A percentile compares a stretch with the other conserved stretches of the same genome.
phyloP scores from a whole-genome alignment of 2,113 vertebrate genomes.

The Fulmarus glacialis region DNA sequence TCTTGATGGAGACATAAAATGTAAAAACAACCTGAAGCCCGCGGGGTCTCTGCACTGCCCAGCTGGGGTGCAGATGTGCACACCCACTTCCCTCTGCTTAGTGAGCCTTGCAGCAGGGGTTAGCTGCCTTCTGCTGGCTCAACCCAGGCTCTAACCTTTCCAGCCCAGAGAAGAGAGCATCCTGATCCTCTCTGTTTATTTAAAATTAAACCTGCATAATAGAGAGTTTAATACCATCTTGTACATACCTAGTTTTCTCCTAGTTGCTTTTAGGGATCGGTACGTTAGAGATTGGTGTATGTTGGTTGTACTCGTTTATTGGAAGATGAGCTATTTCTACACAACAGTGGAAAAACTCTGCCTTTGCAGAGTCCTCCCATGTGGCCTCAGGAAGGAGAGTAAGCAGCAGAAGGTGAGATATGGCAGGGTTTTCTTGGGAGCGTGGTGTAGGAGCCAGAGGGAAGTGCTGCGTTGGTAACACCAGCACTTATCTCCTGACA shows the following conservation, averaged over 20 bases:
- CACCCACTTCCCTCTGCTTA: not conserved
- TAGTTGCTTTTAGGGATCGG: not conserved
- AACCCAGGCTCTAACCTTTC: not conserved
- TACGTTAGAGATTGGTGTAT: not conserved
- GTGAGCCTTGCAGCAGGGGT: not conserved
- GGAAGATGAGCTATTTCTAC: not conserved
- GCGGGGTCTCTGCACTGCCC: not conserved
- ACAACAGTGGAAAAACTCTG: not conserved
- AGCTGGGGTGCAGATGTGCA: not conserved
- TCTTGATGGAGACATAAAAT: not conserved
- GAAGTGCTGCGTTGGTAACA: not conserved
- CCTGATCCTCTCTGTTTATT: not conserved
- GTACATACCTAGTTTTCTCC: not conserved
- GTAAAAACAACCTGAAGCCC: not conserved
- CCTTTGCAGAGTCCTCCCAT: not conserved
- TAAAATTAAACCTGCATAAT: not conserved
- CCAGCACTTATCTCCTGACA: not conserved
- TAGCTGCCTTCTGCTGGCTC: not conserved
- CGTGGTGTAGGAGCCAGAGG: not conserved
- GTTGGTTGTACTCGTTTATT: not conserved
- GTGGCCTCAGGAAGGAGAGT: not conserved
- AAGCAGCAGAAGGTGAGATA: not conserved
- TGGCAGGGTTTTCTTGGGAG: not conserved
- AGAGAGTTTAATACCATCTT: not conserved
- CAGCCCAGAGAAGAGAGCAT: not conserved